Percentiles rank a stretch among this genome's conserved stretches.
phyloP scores from a whole-genome alignment of 2,888 invertebrate species.

The Bombylius discolor region DNA sequence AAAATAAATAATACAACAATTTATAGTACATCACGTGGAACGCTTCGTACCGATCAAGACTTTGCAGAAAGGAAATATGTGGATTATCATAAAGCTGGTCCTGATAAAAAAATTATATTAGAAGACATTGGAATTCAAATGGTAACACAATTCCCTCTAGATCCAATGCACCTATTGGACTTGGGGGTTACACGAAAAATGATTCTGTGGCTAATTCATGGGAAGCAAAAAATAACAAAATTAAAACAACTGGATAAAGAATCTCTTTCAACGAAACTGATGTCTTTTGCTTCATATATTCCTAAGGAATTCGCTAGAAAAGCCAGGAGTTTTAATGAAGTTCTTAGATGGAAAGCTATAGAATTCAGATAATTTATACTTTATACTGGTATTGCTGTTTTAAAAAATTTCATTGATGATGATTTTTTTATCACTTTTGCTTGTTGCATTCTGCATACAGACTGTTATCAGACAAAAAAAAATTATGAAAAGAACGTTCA shows the following conservation, averaged over 20 bases:
- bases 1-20: neutral
- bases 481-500: neutral
- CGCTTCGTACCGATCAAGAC: neutral
- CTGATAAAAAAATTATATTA: too few species aligned
- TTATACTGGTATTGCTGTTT: constrained; percentile 2
- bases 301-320: constrained; percentile 1
- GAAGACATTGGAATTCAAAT: too few species aligned
- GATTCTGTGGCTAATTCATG: neutral
- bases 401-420: constrained; percentile 1
- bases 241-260: too few species aligned
- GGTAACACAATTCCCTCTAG: too few species aligned
- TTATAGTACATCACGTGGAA: neutral
- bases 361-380: constrained; percentile 6
- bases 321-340: neutral
- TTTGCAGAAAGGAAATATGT: neutral
- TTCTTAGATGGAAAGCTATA: constrained; percentile 3
- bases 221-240: neutral
- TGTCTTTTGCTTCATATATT: neutral
- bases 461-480: neutral
- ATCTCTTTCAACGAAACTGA: too few species aligned
- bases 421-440: constrained; percentile 4
- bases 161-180: constrained; percentile 1
- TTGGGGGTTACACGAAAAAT: constrained; percentile 3
- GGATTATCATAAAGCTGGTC: neutral
- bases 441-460: constrained; percentile 2